Base-by-base conservation (phyloP, 2,113 vertebrate species). In the Ochotona princeps region DNA sequence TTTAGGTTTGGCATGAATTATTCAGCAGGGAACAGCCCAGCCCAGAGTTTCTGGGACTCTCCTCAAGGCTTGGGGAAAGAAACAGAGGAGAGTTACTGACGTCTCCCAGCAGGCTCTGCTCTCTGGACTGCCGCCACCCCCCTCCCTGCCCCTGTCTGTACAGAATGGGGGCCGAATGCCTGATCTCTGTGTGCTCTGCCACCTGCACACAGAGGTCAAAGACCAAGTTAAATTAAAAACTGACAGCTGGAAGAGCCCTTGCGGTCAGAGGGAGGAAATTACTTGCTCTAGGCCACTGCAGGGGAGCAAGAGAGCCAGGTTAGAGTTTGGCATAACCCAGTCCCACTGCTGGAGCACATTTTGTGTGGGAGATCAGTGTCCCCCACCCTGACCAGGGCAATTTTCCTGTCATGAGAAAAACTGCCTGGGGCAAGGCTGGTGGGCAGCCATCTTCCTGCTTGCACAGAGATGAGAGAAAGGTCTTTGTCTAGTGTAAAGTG, bases 161-260 rank as follows among this genome's bases (percentile, higher is more conserved):
- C 1, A 13, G 8, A 32, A 63, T 0, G 0, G 8, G 10, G 7
- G 20, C 23, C 35, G 8, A 26, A 73, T 1, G 38, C 49, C 0
- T 73, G 12, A n/a, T 83, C 69, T 72, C 28, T 79, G 78, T 28
- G 3, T 44, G 38, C 38, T 6, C 38, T 44, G 38, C 38, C 54
- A 35, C 0, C 2, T 11, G 15, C 23, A 23, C 18, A 75, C 20
- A 8, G 70, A 18, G 28, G 73, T 26, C 73, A 32, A 21, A 38
- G 73, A 12, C 26, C 9, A 49, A 13, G 78, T 60, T 14, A 74
- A 32, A 28, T 63, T 69, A 32, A 75, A 72, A 65, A n/a, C 17
- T 28, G 47, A 75, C 57, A 32, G 38, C 74, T 57, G 17, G 51
- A 12, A 23, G 47, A 69, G 26, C 21, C 63, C 32, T 49, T 20